phyloP scores from a whole-genome alignment of 1,140 invertebrate genomes.

The Zophobas morio region DNA sequence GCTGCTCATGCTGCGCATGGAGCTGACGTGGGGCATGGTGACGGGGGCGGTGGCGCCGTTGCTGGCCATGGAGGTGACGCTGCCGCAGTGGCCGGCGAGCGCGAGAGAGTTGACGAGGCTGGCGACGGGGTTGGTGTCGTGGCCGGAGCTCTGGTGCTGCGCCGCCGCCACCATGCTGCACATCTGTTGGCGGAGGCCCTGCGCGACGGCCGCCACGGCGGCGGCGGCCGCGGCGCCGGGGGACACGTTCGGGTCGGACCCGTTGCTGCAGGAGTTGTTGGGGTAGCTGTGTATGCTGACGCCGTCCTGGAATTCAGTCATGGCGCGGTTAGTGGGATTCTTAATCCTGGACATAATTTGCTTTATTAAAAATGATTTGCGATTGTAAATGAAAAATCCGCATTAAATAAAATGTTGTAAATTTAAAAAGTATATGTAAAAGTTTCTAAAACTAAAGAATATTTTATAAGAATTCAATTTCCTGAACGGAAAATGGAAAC shows the following conservation, averaged over 20 bases:
- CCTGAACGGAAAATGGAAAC: too few relatives aligned
- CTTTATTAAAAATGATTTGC: too few relatives aligned
- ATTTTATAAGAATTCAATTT: too few relatives aligned
- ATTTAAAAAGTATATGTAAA: too few relatives aligned
- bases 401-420: too few relatives aligned
- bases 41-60: conserved; percentile 65
- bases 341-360: too few relatives aligned
- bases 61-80: conserved; percentile 63
- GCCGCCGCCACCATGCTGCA: conserved; percentile 79
- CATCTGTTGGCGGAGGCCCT: conserved; percentile 81
- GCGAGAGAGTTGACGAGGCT: conserved; percentile 66
- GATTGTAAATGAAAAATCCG: too few relatives aligned
- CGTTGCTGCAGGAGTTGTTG: conserved; percentile 70
- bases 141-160: conserved; percentile 70
- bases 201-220: conserved; percentile 81
- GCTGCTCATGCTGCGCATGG: conserved; percentile 64
- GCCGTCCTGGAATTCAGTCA: conserved; percentile 60
- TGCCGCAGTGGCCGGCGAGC: conserved; percentile 65
- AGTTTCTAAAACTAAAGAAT: too few relatives aligned
- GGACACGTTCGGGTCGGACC: conserved; percentile 76
- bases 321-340: neutral
- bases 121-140: conserved; percentile 70
- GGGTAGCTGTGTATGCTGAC: conserved; percentile 64
- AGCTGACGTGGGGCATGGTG: conserved; percentile 63
- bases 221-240: conserved; percentile 77